These are phyloP conservation scores for Falco biarmicus DNA, from an alignment of 2,797 vertebrate species.

Conservation along the genomic window DNA sequence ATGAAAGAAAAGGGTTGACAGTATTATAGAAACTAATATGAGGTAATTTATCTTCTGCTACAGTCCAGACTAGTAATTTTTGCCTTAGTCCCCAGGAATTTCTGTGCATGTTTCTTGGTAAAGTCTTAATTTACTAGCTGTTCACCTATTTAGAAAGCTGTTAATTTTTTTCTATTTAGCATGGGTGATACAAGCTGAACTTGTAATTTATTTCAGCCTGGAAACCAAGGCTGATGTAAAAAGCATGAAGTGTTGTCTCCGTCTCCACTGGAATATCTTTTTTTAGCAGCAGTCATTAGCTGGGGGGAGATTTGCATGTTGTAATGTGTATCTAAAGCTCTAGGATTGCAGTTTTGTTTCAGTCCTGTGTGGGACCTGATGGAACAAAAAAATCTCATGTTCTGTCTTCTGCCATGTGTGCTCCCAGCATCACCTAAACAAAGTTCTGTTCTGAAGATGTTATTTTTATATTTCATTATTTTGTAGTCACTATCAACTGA, in stretches of 20 bases:
- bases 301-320: not conserved
- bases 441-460: not conserved
- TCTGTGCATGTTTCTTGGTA: not conserved
- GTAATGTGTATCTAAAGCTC: not conserved
- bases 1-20: not conserved
- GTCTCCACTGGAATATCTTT: not conserved
- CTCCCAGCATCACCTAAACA: not conserved
- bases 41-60: not conserved
- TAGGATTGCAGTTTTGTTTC: not conserved
- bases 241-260: not conserved
- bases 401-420: not conserved
- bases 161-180: not conserved
- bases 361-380: not conserved
- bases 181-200: not conserved
- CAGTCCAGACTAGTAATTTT: not conserved
- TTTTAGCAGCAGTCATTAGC: not conserved
- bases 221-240: not conserved
- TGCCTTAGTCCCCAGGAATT: not conserved
- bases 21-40: not conserved
- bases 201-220: not conserved
- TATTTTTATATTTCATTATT: not conserved
- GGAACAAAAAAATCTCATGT: not conserved
- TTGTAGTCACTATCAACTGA: not conserved
- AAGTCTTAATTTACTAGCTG: not conserved
- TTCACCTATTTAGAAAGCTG: not conserved